Evolutionary conservation across 2,113 vertebrate genomes (phyloP).

Genomic region (Calonectris borealis): DNA sequence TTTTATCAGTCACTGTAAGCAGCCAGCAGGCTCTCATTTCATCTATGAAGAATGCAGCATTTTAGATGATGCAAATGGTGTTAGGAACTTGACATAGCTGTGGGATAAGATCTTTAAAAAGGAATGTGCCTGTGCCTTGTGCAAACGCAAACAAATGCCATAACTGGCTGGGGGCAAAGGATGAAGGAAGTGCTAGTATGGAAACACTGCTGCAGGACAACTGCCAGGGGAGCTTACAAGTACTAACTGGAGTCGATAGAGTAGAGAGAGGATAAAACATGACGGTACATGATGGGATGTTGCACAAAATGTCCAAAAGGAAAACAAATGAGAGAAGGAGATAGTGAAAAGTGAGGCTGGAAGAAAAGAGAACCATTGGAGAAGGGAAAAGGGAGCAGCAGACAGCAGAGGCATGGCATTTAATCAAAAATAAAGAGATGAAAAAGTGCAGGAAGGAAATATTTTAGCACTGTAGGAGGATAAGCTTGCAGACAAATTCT

Average conservation of each 20-base stretch:
- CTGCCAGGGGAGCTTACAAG: neutral
- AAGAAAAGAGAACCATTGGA: neutral
- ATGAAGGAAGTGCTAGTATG: neutral
- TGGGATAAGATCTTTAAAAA: neutral
- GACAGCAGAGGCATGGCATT: neutral
- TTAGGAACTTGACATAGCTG: constrained; percentile 4
- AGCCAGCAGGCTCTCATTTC: neutral
- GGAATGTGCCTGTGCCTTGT: neutral
- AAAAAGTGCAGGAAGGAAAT: neutral
- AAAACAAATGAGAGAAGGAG: neutral
- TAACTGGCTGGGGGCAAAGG: neutral
- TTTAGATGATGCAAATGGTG: neutral
- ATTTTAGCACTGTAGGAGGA: neutral
- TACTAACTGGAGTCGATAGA: neutral
- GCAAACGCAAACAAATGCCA: neutral
- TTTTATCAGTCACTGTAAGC: neutral
- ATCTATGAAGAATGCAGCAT: neutral
- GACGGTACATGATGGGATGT: neutral
- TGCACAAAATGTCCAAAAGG: neutral
- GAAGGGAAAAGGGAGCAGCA: neutral
- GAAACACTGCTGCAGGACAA: neutral
- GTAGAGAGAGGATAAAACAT: neutral
- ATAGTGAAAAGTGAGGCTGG: neutral
- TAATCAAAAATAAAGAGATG: neutral
- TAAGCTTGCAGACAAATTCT: neutral